Base-by-base conservation (phyloP, 2,888 invertebrate species). In the Brachynemurus nebulosus region DNA sequence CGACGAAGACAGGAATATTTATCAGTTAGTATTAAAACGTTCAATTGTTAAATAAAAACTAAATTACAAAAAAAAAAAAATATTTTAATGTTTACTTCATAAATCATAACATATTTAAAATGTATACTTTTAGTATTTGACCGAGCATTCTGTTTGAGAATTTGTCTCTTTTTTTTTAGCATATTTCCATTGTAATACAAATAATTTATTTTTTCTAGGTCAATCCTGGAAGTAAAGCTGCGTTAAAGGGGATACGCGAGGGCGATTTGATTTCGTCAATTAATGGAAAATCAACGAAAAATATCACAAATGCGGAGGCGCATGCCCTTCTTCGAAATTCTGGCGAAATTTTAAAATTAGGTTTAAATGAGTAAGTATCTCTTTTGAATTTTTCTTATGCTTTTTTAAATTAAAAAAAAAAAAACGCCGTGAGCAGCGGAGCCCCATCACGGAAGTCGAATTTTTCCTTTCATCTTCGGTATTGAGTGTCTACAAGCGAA, bases 201-300 rank as follows among this genome's bases (percentile, higher is more conserved):
- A 36, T 16, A 18, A 46, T 45, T 41, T 43, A 46, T 46, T 53
- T 55, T 54, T 75, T 77, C 43, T 73, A 88, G 86, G 86, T 88
- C 54, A 88, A 88, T 65, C 86, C 86, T 8, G 86, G 85, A 44
- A 82, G 88, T 55, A 86, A 86, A 61, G 86, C 86, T n/a, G 80
- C 83, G 21, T 67, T 78, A 53, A 75, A 80, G 57, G 86, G 86
- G 6, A 74, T 86, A 45, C 67, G 84, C 43, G 86, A 86, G 60
- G 86, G 86, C 27, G 86, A 88, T 63, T 71, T 84, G 52, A 80
- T 89, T 56, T 78, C 81, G 37, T 76, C 78, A 47, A 84, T 89
- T 61, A 86, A 86, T 65, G 82, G 80, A 17, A 74, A 74, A 54
- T 67, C 71, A 44, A 81, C 78, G 23, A 72, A 70, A 54, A 73